Evolutionary conservation across 2,797 vertebrate genomes (phyloP), one percentile per base, ranked within the genome.

Genomic region (Selene dorsalis): DNA sequence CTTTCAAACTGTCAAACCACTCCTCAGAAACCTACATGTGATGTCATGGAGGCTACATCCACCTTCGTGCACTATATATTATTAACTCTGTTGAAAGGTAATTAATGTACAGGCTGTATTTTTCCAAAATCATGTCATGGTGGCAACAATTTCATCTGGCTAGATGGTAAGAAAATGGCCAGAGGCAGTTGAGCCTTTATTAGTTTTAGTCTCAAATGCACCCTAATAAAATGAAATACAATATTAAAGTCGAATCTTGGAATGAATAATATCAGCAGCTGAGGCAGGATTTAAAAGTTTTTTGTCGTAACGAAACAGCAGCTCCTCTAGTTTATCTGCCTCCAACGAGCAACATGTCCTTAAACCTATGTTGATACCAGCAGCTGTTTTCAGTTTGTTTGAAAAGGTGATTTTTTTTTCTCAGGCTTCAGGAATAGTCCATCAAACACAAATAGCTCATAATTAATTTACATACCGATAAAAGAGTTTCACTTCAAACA

Each of bases 401-500:
- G 45, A 69, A 72, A 43, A 79, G 61, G 58, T 70, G 43, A 56
- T 70, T 39, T 43, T 69, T 69, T 57, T 28, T 55, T 55, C 8
- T 28, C 17, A 38, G 12, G 30, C 30, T 61, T 72, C 38, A 6
- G 14, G 41, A 73, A 35, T 22, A 32, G 50, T 35, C 58, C 30
- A 38, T 72, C 67, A 82, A 65, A 70, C 47, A 26, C 80, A 78
- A 75, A 69, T 22, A 24, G 50, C 79, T 79, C 73, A 77, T 83
- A 69, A 79, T 57, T 61, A 26, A 80, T 80, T 83, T 69, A 73
- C 59, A 66, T 5, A 20, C 45, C 6, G 28, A 56, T 68, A 60
- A 63, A 68, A 73, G 67, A 35, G 39, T 73, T 65, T 69, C 67
- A 52, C 62, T 71, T 72, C 63, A 83, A 77, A 79, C 26, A 16